Conservation (phyloP, 2,113 vertebrate genomes). For the Recurvirostra avosetta region DNA sequence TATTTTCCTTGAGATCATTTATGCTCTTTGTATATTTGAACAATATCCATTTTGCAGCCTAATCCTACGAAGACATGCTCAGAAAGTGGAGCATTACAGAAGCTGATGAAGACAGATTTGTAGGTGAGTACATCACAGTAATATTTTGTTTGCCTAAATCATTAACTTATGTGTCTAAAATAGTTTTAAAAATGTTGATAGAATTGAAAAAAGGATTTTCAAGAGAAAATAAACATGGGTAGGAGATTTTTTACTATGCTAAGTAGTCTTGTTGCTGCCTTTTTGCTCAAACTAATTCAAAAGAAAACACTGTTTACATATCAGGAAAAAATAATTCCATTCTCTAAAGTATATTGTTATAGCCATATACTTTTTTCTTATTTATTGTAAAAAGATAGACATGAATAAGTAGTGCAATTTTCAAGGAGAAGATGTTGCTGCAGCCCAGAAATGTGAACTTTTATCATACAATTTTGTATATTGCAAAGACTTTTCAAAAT, state of each 20-base stretch:
- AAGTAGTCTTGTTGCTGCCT: background rate
- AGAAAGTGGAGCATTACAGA: slow-evolving; percentile 28
- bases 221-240: slow-evolving; percentile 42
- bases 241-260: slow-evolving; percentile 38
- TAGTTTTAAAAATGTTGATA: slow-evolving; percentile 3
- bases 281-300: slow-evolving; percentile 29
- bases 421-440: background rate
- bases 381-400: background rate
- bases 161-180: background rate
- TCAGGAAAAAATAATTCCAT: background rate
- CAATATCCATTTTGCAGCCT: slow-evolving; percentile 11
- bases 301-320: slow-evolving; percentile 38
- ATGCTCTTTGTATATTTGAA: slow-evolving; percentile 28
- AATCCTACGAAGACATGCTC: slow-evolving; percentile 10
- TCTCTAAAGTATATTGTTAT: slow-evolving; percentile 13
- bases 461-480: background rate
- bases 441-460: background rate
- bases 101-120: background rate
- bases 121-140: background rate
- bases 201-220: slow-evolving; percentile 36
- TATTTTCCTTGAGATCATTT: slow-evolving; percentile 52
- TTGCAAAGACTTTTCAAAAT: background rate
- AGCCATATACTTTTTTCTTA: background rate
- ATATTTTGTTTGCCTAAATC: background rate
- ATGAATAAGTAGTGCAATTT: slow-evolving; percentile 25